A percentile compares a stretch with the other conserved stretches of the same genome.
Evolutionary conservation across 2,888 invertebrate genomes (phyloP).

Genomic region (Drosophila demipolita): DNA sequence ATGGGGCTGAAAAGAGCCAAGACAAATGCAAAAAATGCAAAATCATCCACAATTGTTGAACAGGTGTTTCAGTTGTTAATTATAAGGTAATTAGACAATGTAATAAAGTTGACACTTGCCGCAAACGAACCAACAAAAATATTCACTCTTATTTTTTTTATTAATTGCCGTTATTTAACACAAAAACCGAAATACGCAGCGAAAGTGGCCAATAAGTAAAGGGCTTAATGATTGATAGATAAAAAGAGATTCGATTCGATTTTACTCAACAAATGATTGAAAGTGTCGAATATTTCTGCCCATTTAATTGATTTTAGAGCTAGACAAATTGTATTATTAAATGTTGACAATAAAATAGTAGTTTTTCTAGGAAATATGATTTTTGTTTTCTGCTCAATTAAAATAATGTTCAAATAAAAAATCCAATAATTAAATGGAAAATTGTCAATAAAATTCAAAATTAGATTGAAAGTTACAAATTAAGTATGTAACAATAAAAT

Average conservation of each 20-base stretch:
- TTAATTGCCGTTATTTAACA: neutral
- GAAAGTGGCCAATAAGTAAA: conserved; percentile 6
- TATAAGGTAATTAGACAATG: conserved; percentile 47
- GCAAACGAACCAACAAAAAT: neutral
- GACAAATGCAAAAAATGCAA: neutral
- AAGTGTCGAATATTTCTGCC: neutral
- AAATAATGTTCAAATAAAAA: neutral
- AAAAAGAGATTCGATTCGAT: neutral
- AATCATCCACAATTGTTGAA: conserved; percentile 21
- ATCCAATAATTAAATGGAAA: neutral
- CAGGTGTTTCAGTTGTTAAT: conserved; percentile 59
- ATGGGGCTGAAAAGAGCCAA: neutral
- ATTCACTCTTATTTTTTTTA: conserved; percentile 13
- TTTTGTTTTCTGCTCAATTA: neutral
- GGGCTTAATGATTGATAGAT: neutral
- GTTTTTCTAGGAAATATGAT: neutral
- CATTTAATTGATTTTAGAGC: neutral
- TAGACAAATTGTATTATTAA: neutral
- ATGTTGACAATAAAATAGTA: neutral
- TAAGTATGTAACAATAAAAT: too few species aligned
- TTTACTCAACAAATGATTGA: neutral
- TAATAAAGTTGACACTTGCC: conserved; percentile 41
- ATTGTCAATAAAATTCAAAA: neutral
- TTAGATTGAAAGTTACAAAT: neutral
- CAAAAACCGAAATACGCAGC: neutral